Evolutionary conservation across 2,797 vertebrate species (phyloP).

Genomic region (Pteronotus mesoamericanus): DNA sequence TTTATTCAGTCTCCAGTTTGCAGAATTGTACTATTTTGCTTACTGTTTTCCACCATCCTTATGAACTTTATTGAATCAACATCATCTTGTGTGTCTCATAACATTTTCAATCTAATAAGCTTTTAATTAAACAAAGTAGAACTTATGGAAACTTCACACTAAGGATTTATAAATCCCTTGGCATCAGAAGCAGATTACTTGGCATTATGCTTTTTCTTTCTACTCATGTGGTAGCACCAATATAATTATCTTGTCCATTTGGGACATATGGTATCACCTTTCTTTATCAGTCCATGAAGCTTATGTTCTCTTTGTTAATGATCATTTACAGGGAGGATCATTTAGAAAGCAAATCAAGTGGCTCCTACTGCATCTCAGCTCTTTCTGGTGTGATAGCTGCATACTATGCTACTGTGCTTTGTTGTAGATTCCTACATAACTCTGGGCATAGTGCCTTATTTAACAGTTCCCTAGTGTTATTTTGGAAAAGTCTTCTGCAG

Average conservation of each 20-base stretch:
- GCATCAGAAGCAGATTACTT: neutral
- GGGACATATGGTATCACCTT: neutral
- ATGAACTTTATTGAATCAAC: neutral
- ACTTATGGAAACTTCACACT: neutral
- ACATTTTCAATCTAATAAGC: neutral
- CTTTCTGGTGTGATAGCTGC: neutral
- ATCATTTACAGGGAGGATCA: slow-evolving; percentile 1
- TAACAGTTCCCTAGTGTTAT: slow-evolving; percentile 56
- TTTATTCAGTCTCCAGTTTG: neutral
- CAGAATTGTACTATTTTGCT: neutral
- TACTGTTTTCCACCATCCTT: neutral
- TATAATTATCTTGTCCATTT: neutral
- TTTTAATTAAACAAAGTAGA: slow-evolving; percentile 38
- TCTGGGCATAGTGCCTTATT: slow-evolving; percentile 69
- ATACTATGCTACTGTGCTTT: neutral
- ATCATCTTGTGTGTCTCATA: neutral
- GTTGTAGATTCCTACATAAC: slow-evolving; percentile 47
- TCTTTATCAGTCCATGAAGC: neutral
- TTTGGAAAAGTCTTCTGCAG: slow-evolving; percentile 67
- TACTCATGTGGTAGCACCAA: neutral
- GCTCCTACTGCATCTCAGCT: neutral
- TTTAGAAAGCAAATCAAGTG: slow-evolving; percentile 27
- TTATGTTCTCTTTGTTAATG: neutral
- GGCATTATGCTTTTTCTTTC: neutral
- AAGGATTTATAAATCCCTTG: neutral